Evolutionary conservation across 1,140 invertebrate species (phyloP), one percentile per base, ranked within the genome.

Genomic region (Prorops nasuta): DNA sequence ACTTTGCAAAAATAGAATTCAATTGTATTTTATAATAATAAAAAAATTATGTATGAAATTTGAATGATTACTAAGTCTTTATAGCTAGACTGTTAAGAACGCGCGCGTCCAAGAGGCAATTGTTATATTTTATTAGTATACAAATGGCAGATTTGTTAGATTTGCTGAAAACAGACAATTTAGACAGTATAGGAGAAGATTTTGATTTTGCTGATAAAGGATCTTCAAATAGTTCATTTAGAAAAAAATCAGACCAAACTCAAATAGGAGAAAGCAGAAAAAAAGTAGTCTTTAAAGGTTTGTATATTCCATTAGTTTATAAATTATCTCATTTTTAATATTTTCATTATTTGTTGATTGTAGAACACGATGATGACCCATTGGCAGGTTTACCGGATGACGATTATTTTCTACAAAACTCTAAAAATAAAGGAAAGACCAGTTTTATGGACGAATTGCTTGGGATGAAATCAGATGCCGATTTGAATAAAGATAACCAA

Each of bases 221-320:
- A 9, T 36, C 51, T 35, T 31, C 51, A 39, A 49, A 44, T 24
- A 17, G 43, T 3, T 39, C 47, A 2, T 54, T 49, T 50, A n/a
- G n/a, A n/a, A 54, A 50, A 19, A 53, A 37, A 28, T n/a, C 37
- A 45, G 41, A 40, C n/a, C 24, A 36, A 15, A 9, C 37, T 21
- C 44, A 16, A 12, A 54, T 7, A 14, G 28, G 35, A n/a, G 52
- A 51, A 21, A 36, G 19, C 3, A 64, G 59, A 43, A 67, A 65
- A 39, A 69, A 59, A 51, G 60, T 67, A 28, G 32, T 47, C 19
- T 64, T 69, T 35, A 54, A 57, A 62, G 64, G 66, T 67, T 40
- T 28, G 14, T 2, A 39, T 40, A 15, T 3, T 14, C 9, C 20
- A 35, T 53, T 24, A 18, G 15, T 19, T 34, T 40, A 17, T 22